phyloP scores from a whole-genome alignment of 2,888 invertebrate species.

The Lasioglossum villosulum region DNA sequence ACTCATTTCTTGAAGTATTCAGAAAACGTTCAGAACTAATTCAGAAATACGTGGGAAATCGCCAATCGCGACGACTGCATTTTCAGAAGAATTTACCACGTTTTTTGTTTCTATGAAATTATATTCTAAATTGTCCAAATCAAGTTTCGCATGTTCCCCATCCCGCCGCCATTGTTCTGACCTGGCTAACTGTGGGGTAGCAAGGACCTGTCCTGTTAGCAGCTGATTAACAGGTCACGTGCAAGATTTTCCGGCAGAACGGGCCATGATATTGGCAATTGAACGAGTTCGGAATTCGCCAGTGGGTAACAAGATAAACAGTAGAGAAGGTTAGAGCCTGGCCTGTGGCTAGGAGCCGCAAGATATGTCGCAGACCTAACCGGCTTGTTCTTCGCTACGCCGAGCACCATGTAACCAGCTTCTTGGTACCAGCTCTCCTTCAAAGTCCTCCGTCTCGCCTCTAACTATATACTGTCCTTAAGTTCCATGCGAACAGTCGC shows the following conservation, averaged over 20 bases:
- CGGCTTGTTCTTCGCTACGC: conserved; percentile 63
- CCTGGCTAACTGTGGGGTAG: neutral
- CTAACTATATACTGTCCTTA: conserved; percentile 58
- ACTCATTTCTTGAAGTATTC: too few species aligned
- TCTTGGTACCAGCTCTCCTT: conserved; percentile 38
- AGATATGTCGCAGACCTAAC: conserved; percentile 67
- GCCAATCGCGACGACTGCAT: too few species aligned
- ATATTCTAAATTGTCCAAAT: too few species aligned
- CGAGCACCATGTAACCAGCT: conserved; percentile 63
- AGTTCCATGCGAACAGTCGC: conserved; percentile 70
- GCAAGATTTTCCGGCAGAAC: conserved; percentile 29
- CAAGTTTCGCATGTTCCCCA: neutral
- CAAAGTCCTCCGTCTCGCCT: conserved; percentile 60
- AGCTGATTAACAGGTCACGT: conserved; percentile 24
- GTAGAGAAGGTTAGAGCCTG: conserved; percentile 33
- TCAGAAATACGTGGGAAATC: too few species aligned
- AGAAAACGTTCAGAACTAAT: too few species aligned
- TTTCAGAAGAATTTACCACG: too few species aligned
- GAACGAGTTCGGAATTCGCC: conserved; percentile 56
- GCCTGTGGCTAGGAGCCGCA: conserved; percentile 64
- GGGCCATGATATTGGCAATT: conserved; percentile 36
- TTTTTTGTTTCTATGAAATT: too few species aligned
- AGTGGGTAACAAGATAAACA: conserved; percentile 66
- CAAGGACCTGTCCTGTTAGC: neutral
- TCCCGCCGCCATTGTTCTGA: neutral